Conservation (phyloP, 2,797 vertebrate species). For the Helicolenus hilgendorfi region DNA sequence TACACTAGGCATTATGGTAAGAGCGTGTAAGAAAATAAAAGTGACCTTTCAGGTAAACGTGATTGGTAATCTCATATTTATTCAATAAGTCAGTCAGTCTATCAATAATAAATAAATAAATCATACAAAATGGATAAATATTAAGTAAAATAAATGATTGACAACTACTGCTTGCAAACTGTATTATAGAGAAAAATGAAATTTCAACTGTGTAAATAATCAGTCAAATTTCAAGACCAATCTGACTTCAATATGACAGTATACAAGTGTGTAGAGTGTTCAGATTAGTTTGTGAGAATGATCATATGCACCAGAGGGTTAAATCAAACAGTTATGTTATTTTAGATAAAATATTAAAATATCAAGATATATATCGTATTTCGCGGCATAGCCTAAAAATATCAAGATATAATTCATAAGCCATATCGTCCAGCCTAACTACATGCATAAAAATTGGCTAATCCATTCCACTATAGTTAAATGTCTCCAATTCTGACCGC, state of each 20-base stretch:
- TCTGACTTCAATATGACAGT: too few species aligned
- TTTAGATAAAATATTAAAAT: not conserved
- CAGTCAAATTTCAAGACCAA: not conserved
- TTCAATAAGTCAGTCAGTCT: not conserved
- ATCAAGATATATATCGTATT: not conserved
- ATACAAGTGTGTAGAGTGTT: not conserved
- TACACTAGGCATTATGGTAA: not conserved
- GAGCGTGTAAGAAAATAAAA: not conserved
- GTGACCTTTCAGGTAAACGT: not conserved
- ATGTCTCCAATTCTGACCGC: not conserved
- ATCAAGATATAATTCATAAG: not conserved
- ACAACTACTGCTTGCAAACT: not conserved
- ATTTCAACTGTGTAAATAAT: not conserved
- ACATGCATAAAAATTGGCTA: not conserved
- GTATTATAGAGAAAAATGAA: not conserved
- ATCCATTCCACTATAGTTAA: not conserved
- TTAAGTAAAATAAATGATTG: not conserved
- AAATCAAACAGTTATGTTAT: not conserved
- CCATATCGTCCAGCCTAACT: too few species aligned
- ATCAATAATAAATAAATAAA: not conserved
- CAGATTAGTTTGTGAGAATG: not conserved
- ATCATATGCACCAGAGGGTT: not conserved
- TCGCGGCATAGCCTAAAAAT: not conserved
- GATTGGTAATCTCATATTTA: not conserved
- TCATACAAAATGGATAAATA: not conserved